Base-by-base conservation (phyloP, 2,113 vertebrate species). In the Trichomycterus rosablanca region DNA sequence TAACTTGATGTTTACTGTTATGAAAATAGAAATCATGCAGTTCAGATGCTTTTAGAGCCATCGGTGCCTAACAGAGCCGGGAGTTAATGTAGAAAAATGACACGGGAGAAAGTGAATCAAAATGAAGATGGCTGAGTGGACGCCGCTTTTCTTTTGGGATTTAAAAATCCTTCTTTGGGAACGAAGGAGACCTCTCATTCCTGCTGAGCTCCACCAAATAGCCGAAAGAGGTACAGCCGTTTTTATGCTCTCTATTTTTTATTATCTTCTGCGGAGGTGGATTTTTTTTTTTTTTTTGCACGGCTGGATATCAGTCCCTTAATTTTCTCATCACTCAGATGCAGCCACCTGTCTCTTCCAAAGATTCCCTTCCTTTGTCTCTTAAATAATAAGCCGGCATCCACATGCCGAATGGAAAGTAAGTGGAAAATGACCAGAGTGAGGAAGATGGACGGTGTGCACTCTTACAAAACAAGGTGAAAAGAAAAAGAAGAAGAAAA, bases 271-370 rank as follows among this genome's bases (percentile, higher is more conserved):
- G 71, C 63, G 59, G 69, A 72, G 66, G 66, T 62, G 61, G 67
- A 35, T 55, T 24, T 48, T 56, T 32, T 43, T 51, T 42, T 63
- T 56, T 48, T 59, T 56, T 66, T 68, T 55, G 49, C 59, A 62
- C 66, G 70, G 66, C 76, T 74, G 66, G 66, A 77, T 85, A 81
- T 83, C 78, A 80, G 72, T 86, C 76, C 67, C 5, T 68, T 84
- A 78, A 83, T 86, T 84, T 85, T 83, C 68, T 82, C 80, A 83
- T 86, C 80, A 84, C 78, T 84, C 81, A 86, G 79, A 80, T 45
- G 64, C 68, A 66, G 75, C 79, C 75, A 84, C 79, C 76, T 85
- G 84, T 82, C 81, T 82, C 76, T 76, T 78, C 74, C 74, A 69
- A 70, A 78, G 76, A 80, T 71, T 76, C 70, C 67, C 65, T 78